Evolutionary conservation across 2,113 vertebrate species (phyloP).

Genomic region (Paradoxurus hermaphroditus): DNA sequence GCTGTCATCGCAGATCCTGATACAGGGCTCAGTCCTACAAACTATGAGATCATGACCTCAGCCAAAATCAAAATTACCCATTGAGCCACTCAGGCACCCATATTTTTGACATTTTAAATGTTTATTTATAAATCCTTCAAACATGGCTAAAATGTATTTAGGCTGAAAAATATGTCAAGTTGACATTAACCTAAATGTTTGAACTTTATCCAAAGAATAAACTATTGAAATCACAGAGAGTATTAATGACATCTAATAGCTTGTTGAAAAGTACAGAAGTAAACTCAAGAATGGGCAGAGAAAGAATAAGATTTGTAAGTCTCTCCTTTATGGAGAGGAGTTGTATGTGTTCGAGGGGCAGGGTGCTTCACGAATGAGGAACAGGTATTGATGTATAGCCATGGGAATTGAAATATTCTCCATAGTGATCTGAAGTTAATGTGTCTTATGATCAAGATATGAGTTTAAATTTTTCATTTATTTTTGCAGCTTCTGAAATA

Average conservation of each 20-base stretch:
- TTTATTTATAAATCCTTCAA: constrained; percentile 2
- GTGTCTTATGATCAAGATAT: neutral
- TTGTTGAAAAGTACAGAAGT: neutral
- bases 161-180: neutral
- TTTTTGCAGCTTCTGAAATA: constrained; percentile 1
- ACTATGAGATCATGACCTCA: too few species aligned
- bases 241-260: neutral
- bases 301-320: neutral
- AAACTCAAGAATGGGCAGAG: constrained; percentile 9
- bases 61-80: too few species aligned
- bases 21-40: too few species aligned
- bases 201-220: constrained; percentile 19
- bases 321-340: neutral
- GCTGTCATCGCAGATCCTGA: too few species aligned
- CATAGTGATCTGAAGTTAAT: neutral
- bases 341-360: neutral
- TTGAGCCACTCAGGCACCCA: neutral
- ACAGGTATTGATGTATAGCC: neutral
- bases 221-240: neutral
- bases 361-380: neutral
- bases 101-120: constrained; percentile 21
- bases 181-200: constrained; percentile 19
- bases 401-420: neutral
- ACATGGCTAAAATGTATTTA: neutral
- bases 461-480: neutral